These are phyloP conservation scores for Heliconius cydno DNA, from an alignment of 2,888 invertebrate species.

Conservation along the genomic window DNA sequence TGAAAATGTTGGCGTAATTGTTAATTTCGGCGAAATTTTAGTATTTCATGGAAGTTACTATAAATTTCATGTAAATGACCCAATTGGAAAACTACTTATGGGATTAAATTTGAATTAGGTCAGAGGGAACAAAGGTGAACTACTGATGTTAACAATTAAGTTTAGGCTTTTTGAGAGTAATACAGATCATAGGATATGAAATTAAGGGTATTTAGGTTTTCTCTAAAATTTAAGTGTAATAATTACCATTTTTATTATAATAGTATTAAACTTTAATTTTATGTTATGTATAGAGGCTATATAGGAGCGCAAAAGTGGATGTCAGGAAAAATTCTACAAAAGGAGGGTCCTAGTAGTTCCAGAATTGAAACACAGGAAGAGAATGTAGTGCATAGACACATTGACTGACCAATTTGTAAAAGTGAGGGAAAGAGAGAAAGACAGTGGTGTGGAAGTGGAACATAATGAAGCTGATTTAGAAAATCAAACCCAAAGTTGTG, in stretches of 20 bases:
- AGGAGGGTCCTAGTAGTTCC: background rate
- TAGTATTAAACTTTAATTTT: too few relatives aligned
- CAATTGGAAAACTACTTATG: constrained; percentile 1
- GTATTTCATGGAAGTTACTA: background rate
- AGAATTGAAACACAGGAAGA: background rate
- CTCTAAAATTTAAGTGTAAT: too few relatives aligned
- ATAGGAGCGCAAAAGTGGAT: background rate
- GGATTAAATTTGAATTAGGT: constrained; percentile 2
- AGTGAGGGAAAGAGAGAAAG: background rate
- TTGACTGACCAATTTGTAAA: background rate
- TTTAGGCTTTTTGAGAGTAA: background rate
- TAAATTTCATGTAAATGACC: background rate
- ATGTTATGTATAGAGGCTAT: background rate
- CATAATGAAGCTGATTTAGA: background rate
- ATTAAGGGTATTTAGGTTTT: background rate
- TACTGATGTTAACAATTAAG: background rate
- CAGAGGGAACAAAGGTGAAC: background rate
- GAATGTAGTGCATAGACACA: background rate
- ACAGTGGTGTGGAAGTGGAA: background rate
- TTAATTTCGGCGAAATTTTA: background rate
- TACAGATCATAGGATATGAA: background rate
- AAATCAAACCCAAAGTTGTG: background rate
- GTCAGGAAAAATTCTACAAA: background rate
- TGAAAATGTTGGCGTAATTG: background rate
- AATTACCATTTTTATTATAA: too few relatives aligned